phyloP scores from a whole-genome alignment of 2,888 invertebrate species.

The Heliconius charithonia region DNA sequence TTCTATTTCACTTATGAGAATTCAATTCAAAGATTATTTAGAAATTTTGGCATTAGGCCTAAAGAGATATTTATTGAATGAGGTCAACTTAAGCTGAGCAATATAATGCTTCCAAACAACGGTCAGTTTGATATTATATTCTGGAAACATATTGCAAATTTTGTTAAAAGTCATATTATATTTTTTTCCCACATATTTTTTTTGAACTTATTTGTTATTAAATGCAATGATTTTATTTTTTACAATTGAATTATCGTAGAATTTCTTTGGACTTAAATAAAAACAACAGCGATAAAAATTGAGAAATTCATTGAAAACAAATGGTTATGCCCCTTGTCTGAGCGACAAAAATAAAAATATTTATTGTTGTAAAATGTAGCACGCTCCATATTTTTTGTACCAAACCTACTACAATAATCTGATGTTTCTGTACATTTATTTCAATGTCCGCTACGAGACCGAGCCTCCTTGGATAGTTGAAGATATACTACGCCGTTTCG shows the following conservation, averaged over 20 bases:
- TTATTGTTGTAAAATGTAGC: neutral
- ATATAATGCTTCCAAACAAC: no score
- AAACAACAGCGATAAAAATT: neutral
- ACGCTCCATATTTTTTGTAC: neutral
- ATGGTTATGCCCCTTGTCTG: neutral
- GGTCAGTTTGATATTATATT: no score
- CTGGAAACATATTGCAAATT: no score
- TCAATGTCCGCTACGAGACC: neutral
- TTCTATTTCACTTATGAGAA: neutral
- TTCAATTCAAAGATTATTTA: neutral
- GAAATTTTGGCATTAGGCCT: neutral
- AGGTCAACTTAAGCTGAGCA: neutral
- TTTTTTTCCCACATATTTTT: no score
- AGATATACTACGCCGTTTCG: neutral
- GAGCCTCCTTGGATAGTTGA: neutral
- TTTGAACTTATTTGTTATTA: neutral
- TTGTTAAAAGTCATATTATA: no score
- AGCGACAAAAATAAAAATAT: neutral
- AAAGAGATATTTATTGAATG: slow-evolving; percentile 3
- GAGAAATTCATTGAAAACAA: neutral
- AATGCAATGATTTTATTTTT: neutral
- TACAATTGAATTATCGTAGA: neutral
- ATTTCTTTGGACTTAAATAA: neutral
- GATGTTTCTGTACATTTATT: slow-evolving; percentile 1
- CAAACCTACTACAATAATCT: neutral